Conservation (phyloP, 2,888 invertebrate genomes). For the Salpingus planirostris region DNA sequence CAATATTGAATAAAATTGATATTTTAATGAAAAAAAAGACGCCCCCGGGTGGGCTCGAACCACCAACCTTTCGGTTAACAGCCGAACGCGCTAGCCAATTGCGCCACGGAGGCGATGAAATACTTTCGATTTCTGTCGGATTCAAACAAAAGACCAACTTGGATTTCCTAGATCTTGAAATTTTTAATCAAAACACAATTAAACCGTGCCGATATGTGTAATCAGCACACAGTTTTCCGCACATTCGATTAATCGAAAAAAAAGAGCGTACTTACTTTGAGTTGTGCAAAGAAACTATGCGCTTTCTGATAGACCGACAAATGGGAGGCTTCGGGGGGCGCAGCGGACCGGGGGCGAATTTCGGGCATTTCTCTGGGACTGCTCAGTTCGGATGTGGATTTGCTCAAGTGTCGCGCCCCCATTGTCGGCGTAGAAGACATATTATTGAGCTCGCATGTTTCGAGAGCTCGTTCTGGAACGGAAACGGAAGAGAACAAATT, state of each 20-base stretch:
- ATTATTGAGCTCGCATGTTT: constrained; percentile 36
- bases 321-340: constrained; percentile 50
- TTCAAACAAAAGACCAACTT: too few species aligned
- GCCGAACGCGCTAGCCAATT: constrained; percentile 97
- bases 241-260: too few species aligned
- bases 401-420: constrained; percentile 62
- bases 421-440: constrained; percentile 28
- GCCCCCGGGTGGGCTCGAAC: constrained; percentile 97
- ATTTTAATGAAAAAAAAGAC: constrained; percentile 50
- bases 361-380: constrained; percentile 49
- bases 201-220: too few species aligned
- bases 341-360: constrained; percentile 44
- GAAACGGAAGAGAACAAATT: constrained; percentile 5
- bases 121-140: too few species aligned
- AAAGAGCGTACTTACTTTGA: constrained; percentile 60
- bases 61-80: constrained; percentile 99
- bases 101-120: constrained; percentile 71
- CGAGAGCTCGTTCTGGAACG: constrained; percentile 37
- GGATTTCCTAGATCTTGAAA: too few species aligned
- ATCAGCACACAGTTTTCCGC: too few species aligned
- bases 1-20: too few species aligned
- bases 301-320: constrained; percentile 71
- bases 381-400: constrained; percentile 73
- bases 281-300: constrained; percentile 72
- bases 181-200: too few species aligned